Percentiles rank a stretch among this genome's conserved stretches.
Conservation (phyloP, 2,888 invertebrate species). For the Napeogenes inachia region DNA sequence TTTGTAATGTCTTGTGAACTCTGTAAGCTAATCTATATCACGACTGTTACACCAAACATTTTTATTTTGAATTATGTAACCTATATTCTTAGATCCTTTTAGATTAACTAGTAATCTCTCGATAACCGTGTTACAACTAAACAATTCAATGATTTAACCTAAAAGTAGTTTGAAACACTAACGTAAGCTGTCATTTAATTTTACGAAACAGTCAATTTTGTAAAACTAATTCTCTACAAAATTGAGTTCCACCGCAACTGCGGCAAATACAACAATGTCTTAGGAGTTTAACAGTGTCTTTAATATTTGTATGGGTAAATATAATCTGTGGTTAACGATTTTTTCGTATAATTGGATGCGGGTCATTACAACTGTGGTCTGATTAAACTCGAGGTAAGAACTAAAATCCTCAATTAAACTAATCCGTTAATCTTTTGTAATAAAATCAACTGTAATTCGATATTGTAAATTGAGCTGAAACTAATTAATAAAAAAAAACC, state of each 20-base stretch:
- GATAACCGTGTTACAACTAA: too few species aligned
- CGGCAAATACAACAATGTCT: slow-evolving; percentile 30
- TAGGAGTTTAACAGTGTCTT: slow-evolving; percentile 16
- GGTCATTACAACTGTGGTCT: slow-evolving; percentile 1
- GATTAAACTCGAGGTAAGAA: background rate
- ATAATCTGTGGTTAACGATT: slow-evolving; percentile 15
- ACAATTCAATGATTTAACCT: too few species aligned
- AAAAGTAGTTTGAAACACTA: background rate
- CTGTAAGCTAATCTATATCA: slow-evolving; percentile 6
- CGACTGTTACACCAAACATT: slow-evolving; percentile 3
- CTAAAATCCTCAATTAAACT: background rate
- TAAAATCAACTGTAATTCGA: background rate
- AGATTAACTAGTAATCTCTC: too few species aligned
- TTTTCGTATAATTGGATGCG: slow-evolving; percentile 11
- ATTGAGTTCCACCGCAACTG: slow-evolving; percentile 45
- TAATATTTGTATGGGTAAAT: slow-evolving; percentile 19
- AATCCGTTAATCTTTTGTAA: background rate
- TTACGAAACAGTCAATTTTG: slow-evolving; percentile 44
- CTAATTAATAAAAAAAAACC: background rate
- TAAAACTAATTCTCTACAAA: slow-evolving; percentile 44
- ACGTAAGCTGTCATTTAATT: slow-evolving; percentile 36
- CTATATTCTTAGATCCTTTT: too few species aligned
- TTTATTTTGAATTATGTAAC: slow-evolving; percentile 5
- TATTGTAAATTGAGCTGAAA: background rate
- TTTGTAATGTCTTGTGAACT: slow-evolving; percentile 3